A percentile compares a stretch with the other conserved stretches of the same genome.
phyloP scores from a whole-genome alignment of 1,140 invertebrate species.

The Rhyzopertha dominica region DNA sequence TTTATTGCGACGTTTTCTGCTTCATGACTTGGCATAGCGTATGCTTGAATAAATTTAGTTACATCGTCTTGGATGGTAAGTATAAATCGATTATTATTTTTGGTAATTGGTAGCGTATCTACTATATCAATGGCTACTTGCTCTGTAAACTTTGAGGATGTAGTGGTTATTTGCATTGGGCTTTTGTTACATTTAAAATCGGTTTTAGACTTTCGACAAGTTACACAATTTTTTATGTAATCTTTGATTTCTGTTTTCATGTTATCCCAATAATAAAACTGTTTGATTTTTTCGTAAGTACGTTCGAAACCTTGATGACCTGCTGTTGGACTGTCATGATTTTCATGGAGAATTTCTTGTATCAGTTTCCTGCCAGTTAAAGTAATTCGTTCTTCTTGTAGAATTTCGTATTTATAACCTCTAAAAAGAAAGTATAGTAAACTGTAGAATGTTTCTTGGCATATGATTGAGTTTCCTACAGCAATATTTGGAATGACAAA shows the following conservation, averaged over 20 bases:
- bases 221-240: no score
- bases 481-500: no score
- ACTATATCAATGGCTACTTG: conserved; percentile 27
- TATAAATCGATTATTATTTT: conserved; percentile 20
- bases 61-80: conserved; percentile 35
- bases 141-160: conserved; percentile 19
- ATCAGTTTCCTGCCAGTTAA: not conserved
- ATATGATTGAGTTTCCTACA: not conserved
- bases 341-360: conserved; percentile 5
- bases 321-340: conserved; percentile 4
- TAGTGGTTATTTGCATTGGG: conserved; percentile 32
- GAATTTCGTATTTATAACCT: no score
- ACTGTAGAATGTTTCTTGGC: not conserved
- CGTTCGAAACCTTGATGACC: no score
- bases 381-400: not conserved
- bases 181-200: conserved; percentile 15
- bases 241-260: no score
- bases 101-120: conserved; percentile 26
- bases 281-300: no score
- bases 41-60: conserved; percentile 38
- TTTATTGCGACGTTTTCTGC: conserved; percentile 32
- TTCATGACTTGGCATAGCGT: conserved; percentile 28
- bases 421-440: no score
- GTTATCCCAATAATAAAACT: no score
- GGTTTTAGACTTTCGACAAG: conserved; percentile 15